Base-by-base conservation (phyloP, 2,888 invertebrate genomes). In the Periphyllus acericola region DNA sequence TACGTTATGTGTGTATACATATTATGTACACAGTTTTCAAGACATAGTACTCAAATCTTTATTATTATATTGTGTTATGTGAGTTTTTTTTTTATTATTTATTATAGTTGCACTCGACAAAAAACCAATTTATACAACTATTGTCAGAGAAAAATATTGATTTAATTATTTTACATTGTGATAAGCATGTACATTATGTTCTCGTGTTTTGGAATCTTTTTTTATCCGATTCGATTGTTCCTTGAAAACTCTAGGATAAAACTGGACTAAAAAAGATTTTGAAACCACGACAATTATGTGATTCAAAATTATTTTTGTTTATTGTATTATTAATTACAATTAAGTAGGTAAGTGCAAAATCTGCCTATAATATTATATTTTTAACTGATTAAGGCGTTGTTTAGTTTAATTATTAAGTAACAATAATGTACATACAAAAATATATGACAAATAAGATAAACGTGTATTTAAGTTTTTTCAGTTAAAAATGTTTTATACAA, bases 201-300 rank as follows among this genome's bases (percentile, higher is more conserved):
- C 11, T 72, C 29, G 85, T 72, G 86, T 86, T 86, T 86, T 72
- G 40, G 55, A 86, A 86, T 86, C 86, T 86, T 86, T 86, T 85
- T 86, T 86, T 29, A 80, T 86, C 79, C 71, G 21, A 79, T 79
- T 78, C 36, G 29, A 76, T 86, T 80, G 78, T 79, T 79, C 78
- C 79, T 80, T 21, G 71, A 86, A 55, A 86, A 85, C 68, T 52
- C 68, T 72, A 79, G 79, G 79, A 80, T 55, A 80, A 55, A 79
- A 86, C 19, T 40, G 72, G 79, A 79, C 34, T 79, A 80, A 86
- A 86, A 86, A 86, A 86, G 86, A 86, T 86, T 80, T 80, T 40
- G 55, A 86, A 86, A 80, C 79, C 21, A 80, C 36, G 72, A 55
- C 29, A 80, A 68, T 68, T 34, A 21, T 80, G 86, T 79, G 86